Evolutionary conservation across 2,888 invertebrate genomes (phyloP), one percentile per base, ranked within the genome.

Genomic region (Papilio protenor): DNA sequence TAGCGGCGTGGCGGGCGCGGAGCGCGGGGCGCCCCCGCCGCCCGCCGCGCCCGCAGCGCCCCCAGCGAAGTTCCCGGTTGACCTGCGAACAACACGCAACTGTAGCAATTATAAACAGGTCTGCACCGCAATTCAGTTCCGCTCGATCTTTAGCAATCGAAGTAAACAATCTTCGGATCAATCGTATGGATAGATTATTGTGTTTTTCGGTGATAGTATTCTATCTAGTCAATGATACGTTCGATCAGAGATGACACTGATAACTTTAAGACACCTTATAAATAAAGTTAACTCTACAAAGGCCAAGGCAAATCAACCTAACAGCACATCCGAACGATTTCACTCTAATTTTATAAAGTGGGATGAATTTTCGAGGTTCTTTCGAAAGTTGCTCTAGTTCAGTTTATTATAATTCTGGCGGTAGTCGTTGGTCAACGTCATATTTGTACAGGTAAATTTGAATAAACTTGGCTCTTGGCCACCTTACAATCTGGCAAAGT

Each of bases 1-100:
- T 88, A 96, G 95, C 87, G 96, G 96, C 90, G 96, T 96, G 93
- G 96, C 95, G 90, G 96, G 96, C 84, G 96, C 96, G 87, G 96
- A 96, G 88, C 96, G 96, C 83, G 96, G 96, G 87, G 96, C 96
- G 86, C 95, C 92, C 93, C 95, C 95, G 92, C 95, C 95, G 90
- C 95, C 94, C 91, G 90, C 91, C 89, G 92, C 90, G 64, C 77
- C 77, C 0, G 18, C 71, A 71, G 57, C 59, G 82, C 93, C 91
- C 85, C 92, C 86, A 82, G 95, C 94, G 89, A 96, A 96, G 92
- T 95, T 96, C 86, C 96, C 95, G 87, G 96, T 96, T 86, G 96
- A 96, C 96, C 96, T 96, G 94, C 52, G 89, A 95, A n/a, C 88
- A 88, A 89, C 21, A 69, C 52, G 23, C 21, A 21, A 23, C 49